Percentiles rank a stretch among this genome's conserved stretches.
Evolutionary conservation across 2,888 invertebrate species (phyloP).

Genomic region (Thalpophila matura): DNA sequence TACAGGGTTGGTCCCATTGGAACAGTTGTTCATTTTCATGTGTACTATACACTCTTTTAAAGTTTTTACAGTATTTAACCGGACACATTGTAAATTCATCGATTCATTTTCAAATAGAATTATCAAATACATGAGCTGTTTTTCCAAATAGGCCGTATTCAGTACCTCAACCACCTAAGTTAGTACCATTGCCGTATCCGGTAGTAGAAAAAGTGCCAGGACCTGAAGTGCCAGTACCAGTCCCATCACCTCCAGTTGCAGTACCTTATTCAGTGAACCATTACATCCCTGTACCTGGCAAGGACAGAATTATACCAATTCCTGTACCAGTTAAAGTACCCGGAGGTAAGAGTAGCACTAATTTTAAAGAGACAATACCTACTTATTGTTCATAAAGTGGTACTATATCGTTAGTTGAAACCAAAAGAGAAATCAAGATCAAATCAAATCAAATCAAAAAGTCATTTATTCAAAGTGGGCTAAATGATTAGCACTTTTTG

Average conservation of each 20-base stretch:
- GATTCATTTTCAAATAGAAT: background rate
- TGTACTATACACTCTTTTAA: no score
- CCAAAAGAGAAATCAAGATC: no score
- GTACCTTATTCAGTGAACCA: conserved; percentile 74
- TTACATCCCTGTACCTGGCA: conserved; percentile 77
- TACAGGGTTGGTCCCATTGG: no score
- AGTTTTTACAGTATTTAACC: no score
- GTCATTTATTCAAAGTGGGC: no score
- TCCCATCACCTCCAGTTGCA: conserved; percentile 73
- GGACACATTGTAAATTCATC: no score
- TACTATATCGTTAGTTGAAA: no score
- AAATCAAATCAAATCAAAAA: no score
- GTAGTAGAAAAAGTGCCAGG: conserved; percentile 67
- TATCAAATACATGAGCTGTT: background rate
- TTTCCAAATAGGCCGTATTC: conserved; percentile 69
- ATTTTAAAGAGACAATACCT: background rate
- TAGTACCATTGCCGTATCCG: conserved; percentile 65
- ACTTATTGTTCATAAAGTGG: no score
- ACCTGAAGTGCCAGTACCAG: conserved; percentile 67
- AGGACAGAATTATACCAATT: conserved; percentile 75
- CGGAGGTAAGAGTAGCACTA: conserved; percentile 40
- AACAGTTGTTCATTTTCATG: no score
- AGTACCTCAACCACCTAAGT: conserved; percentile 71
- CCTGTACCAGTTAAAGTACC: conserved; percentile 63
- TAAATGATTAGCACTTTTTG: no score